Evolutionary conservation across 2,113 vertebrate genomes (phyloP).

Genomic region (Erythrolamprus reginae): DNA sequence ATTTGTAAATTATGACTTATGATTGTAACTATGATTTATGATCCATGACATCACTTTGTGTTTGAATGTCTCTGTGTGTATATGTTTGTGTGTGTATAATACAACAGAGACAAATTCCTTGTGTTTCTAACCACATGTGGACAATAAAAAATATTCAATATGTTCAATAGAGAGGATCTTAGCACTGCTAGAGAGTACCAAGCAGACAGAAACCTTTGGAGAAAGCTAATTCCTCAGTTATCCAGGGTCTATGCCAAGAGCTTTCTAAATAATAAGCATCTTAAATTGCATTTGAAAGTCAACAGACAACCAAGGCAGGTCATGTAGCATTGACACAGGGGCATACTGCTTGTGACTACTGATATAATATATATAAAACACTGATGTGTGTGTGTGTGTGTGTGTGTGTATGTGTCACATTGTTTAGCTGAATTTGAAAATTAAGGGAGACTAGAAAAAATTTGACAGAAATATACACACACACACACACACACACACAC

Average conservation of each 20-base stretch:
- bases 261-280: not conserved
- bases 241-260: not conserved
- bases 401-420: too few species aligned
- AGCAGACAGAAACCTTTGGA: not conserved
- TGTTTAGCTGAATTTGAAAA: too few species aligned
- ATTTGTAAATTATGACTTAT: too few species aligned
- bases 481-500: too few species aligned
- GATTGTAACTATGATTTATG: too few species aligned
- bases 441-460: too few species aligned
- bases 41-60: not conserved
- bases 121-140: not conserved
- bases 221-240: not conserved
- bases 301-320: not conserved
- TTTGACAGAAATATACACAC: too few species aligned
- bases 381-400: too few species aligned
- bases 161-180: not conserved
- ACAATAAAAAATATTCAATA: not conserved
- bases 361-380: not conserved
- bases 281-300: not conserved
- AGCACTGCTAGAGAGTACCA: not conserved
- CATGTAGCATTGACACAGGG: not conserved
- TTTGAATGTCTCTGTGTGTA: too few species aligned
- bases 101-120: not conserved
- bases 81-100: too few species aligned
- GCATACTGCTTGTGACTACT: not conserved